A percentile compares a stretch with the other conserved stretches of the same genome.
Conservation (phyloP, 2,113 vertebrate genomes). For the Varanus salvator region DNA sequence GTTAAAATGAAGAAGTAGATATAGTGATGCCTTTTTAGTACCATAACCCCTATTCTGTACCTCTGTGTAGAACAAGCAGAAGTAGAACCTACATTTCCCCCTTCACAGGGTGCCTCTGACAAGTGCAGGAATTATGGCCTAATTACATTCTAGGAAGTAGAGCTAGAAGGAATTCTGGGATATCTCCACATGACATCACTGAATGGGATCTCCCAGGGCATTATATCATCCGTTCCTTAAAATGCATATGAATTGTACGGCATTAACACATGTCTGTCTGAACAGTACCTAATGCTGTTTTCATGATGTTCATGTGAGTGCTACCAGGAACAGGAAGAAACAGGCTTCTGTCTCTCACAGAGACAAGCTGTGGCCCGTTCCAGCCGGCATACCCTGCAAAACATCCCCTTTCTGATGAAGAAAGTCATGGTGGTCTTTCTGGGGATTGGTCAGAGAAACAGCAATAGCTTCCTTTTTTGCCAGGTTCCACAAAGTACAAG, state of each 20-base stretch:
- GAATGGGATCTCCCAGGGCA: not conserved
- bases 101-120: not conserved
- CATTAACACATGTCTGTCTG: not conserved
- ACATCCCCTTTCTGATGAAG: not conserved
- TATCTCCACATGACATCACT: not conserved
- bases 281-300: not conserved
- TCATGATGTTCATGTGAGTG: not conserved
- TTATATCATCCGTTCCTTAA: not conserved
- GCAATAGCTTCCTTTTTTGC: not conserved
- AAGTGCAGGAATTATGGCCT: not conserved
- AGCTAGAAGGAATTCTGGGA: slow-evolving; percentile 2
- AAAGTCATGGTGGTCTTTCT: not conserved
- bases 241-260: not conserved
- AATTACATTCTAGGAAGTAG: not conserved
- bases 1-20: not conserved
- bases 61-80: not conserved
- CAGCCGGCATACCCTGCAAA: not conserved
- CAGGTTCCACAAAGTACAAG: slow-evolving; percentile 80
- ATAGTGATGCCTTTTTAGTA: not conserved
- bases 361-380: not conserved
- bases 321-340: not conserved
- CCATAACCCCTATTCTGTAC: not conserved
- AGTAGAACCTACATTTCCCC: not conserved
- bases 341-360: not conserved
- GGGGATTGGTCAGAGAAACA: not conserved